Conservation (phyloP, 2,797 vertebrate species). For the Pseudomugil gertrudae region DNA sequence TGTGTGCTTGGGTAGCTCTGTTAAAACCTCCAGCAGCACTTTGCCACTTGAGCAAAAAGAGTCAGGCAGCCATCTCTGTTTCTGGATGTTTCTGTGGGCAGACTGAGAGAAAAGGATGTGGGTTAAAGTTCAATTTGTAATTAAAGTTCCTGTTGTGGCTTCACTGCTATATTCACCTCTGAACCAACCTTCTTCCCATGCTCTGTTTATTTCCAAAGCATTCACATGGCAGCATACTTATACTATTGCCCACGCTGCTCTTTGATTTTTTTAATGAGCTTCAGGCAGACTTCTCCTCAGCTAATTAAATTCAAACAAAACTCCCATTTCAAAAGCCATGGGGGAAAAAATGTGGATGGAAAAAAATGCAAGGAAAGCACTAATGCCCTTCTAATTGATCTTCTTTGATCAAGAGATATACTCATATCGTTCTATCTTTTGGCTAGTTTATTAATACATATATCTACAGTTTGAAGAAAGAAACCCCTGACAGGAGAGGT, state of each 20-base stretch:
- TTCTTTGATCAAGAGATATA: conserved; percentile 43
- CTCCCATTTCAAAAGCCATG: conserved; percentile 52
- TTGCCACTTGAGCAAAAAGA: conserved; percentile 57
- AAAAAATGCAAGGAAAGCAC: conserved; percentile 49
- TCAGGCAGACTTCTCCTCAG: conserved; percentile 47
- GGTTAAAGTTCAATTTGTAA: conserved; percentile 79
- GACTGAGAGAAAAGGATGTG: conserved; percentile 69
- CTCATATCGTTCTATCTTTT: conserved; percentile 12
- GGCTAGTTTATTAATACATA: neutral
- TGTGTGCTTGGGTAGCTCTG: conserved; percentile 39
- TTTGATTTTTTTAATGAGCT: conserved; percentile 72
- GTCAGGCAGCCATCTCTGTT: conserved; percentile 63
- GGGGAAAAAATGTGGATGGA: conserved; percentile 24
- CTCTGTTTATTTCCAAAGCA: conserved; percentile 66
- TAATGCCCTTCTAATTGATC: conserved; percentile 58
- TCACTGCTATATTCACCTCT: conserved; percentile 58
- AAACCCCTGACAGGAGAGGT: conserved; percentile 37
- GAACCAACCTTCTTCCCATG: conserved; percentile 49
- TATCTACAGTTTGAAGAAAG: neutral
- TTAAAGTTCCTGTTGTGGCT: conserved; percentile 73
- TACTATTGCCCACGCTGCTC: conserved; percentile 51
- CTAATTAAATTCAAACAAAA: conserved; percentile 79
- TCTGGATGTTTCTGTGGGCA: conserved; percentile 61
- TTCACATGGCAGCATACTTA: conserved; percentile 45
- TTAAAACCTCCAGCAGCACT: conserved; percentile 44